These are phyloP conservation scores for Pygocentrus nattereri DNA, from an alignment of 2,797 vertebrate species.

Conservation along the genomic window DNA sequence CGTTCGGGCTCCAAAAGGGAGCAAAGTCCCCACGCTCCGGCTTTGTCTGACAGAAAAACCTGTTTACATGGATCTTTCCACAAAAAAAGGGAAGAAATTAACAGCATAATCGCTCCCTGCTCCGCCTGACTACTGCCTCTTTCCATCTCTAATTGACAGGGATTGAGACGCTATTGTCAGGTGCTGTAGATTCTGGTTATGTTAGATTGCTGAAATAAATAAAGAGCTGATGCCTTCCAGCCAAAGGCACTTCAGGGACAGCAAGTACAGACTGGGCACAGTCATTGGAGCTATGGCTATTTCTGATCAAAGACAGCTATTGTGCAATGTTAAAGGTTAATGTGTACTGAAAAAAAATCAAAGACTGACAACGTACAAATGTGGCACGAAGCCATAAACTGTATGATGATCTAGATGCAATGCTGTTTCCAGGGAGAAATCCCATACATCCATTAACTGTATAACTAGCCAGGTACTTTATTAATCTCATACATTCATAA, in stretches of 20 bases:
- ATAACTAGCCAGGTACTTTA: not conserved
- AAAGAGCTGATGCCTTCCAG: not conserved
- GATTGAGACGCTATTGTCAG: not conserved
- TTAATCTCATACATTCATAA: not conserved
- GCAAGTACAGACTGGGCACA: not conserved
- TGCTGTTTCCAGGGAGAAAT: not conserved
- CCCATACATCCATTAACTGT: not conserved
- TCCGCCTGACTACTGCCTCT: not conserved
- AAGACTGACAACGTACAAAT: no score
- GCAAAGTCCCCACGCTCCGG: not conserved
- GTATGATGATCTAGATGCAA: not conserved
- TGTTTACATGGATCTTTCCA: constrained; percentile 27
- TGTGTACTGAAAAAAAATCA: no score
- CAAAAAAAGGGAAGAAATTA: constrained; percentile 7
- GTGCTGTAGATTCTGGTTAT: not conserved
- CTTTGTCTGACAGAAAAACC: constrained; percentile 30
- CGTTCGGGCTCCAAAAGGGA: not conserved
- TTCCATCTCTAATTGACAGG: constrained; percentile 7
- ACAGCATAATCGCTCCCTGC: constrained; percentile 20
- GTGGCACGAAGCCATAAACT: not conserved
- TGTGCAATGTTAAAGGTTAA: not conserved
- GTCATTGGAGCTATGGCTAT: no score
- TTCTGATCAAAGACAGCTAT: not conserved
- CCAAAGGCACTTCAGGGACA: not conserved
- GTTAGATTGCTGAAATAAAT: constrained; percentile 2